Evolutionary conservation across 2,888 invertebrate genomes (phyloP), one percentile per base, ranked within the genome.

Genomic region (Sisyra terminalis): DNA sequence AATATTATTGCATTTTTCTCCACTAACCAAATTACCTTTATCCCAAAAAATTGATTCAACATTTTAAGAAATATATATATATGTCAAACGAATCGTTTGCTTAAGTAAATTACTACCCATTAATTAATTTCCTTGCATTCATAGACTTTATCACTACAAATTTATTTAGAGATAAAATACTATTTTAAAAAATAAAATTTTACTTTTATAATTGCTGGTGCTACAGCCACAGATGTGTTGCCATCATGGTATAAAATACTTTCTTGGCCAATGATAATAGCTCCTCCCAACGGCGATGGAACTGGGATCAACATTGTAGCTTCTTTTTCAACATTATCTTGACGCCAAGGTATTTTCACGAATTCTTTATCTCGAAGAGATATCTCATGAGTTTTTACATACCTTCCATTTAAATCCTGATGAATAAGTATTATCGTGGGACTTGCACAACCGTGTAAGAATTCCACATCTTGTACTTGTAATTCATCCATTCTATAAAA

Each of bases 211-310:
- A 90, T 83, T 39, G 93, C 80, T 1, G 96, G 94, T 1, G 93
- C 90, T 2, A 94, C 89, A 1, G 93, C 89, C 7, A 87, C 79
- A 52, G 86, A 89, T 24, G 76, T 81, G 48, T 81, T 83, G 13
- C 93, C 94, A 63, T 93, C 89, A 54, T 96, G 94, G 59, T 97
- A 97, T 2, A 94, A 78, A 59, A 98, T 93, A 14, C 93, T 92
- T 60, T 98, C 96, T 55, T 94, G 90, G 0, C 97, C 97, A 56
- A 98, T 87, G 11, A 98, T 88, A 52, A 98, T 81, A 1, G 92
- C 92, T 31, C 98, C 98, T 49, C 82, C 85, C 48, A 90, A 73
- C 3, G 96, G 96, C 43, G 87, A 84, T 6, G 96, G 94, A n/a
- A 98, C 93, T 44, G 96, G 88, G 54, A 98, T 94, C 8, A 98